phyloP scores from a whole-genome alignment of 1,140 invertebrate species.

The Drosophila grimshawi region DNA sequence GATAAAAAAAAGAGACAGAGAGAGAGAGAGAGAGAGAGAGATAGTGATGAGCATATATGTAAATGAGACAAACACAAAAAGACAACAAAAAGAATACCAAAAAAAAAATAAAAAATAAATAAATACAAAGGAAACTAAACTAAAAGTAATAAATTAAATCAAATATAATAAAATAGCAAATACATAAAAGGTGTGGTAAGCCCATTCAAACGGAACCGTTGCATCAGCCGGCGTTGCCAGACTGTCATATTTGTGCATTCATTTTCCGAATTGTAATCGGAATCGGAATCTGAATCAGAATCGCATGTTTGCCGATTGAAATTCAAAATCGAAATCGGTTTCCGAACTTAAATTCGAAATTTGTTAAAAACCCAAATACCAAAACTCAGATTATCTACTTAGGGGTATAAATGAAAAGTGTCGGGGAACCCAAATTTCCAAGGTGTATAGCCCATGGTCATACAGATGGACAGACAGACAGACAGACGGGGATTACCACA shows the following conservation, averaged over 20 bases:
- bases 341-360: too few species aligned
- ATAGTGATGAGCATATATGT: constrained; percentile 34
- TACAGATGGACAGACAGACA: too few species aligned
- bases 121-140: not conserved
- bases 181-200: not conserved
- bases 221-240: constrained; percentile 3
- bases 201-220: not conserved
- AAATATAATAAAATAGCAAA: constrained; percentile 1
- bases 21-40: constrained; percentile 51
- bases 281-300: too few species aligned
- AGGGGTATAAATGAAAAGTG: too few species aligned
- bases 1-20: constrained; percentile 47
- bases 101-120: constrained; percentile 25
- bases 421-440: too few species aligned
- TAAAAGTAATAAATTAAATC: constrained; percentile 21
- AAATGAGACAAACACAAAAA: constrained; percentile 46
- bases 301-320: too few species aligned
- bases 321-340: too few species aligned
- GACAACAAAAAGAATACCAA: constrained; percentile 42
- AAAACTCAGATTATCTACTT: too few species aligned
- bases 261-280: not conserved
- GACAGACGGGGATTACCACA: not conserved
- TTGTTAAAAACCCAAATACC: too few species aligned
- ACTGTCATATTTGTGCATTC: not conserved
- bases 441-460: too few species aligned